phyloP scores from a whole-genome alignment of 2,113 vertebrate species.

The Pteropus alecto region DNA sequence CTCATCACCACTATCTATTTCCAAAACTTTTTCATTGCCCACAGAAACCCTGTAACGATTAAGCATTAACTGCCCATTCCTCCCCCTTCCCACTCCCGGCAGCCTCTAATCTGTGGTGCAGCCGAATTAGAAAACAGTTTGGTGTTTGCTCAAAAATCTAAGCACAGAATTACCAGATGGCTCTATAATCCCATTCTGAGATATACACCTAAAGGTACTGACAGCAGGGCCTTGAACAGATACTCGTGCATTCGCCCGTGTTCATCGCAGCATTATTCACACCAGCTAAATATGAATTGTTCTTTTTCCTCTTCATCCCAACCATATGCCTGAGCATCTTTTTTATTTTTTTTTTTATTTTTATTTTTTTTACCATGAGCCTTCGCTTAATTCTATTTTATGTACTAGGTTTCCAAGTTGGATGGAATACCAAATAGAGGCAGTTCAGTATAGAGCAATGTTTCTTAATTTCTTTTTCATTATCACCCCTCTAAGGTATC shows the following conservation, averaged over 20 bases:
- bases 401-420: not conserved
- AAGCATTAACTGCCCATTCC: not conserved
- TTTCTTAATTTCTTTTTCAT: not conserved
- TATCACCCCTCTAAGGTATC: not conserved
- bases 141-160: not conserved
- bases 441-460: not conserved
- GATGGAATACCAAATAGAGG: not conserved
- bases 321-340: accelerated
- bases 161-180: not conserved
- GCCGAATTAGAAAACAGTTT: not conserved
- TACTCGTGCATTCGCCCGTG: not conserved
- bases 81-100: not conserved
- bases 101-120: not conserved
- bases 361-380: not conserved
- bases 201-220: not conserved
- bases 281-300: not conserved
- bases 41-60: not conserved
- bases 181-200: not conserved
- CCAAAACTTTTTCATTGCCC: not conserved
- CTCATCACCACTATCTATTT: not conserved
- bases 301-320: not conserved
- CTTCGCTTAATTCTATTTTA: not conserved
- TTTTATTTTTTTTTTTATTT: no score
- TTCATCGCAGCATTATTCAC: not conserved
- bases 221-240: not conserved